A percentile compares a stretch with the other conserved stretches of the same genome.
Conservation (phyloP, 2,797 vertebrate species). For the Octomys mimax region DNA sequence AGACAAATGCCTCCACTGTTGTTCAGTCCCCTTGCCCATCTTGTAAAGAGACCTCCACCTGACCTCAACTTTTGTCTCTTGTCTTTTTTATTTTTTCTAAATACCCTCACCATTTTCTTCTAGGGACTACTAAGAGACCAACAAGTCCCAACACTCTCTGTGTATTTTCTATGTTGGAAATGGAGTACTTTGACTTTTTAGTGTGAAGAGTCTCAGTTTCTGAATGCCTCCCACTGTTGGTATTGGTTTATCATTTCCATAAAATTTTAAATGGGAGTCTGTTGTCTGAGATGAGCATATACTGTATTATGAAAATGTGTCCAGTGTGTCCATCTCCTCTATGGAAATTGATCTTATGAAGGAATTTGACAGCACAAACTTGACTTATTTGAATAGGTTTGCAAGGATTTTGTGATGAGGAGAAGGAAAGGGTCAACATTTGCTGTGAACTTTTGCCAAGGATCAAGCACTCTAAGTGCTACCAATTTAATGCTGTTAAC, state of each 20-base stretch:
- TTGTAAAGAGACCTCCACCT: no score
- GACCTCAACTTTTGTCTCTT: no score
- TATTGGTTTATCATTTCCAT: constrained; percentile 86
- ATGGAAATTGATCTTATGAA: constrained; percentile 73
- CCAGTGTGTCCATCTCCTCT: constrained; percentile 65
- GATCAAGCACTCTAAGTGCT: background rate
- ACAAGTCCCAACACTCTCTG: no score
- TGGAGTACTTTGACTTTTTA: background rate
- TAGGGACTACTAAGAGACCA: no score
- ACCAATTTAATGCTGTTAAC: background rate
- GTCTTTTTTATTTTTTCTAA: no score
- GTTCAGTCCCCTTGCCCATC: no score
- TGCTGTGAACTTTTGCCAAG: background rate
- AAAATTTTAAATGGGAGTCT: constrained; percentile 84
- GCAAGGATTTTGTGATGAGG: background rate
- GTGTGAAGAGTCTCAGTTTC: background rate
- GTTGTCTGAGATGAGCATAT: constrained; percentile 72
- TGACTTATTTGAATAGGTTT: constrained; percentile 77
- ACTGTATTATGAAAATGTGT: constrained; percentile 76
- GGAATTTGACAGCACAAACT: constrained; percentile 79
- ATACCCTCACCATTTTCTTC: no score
- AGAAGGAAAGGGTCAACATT: constrained; percentile 2
- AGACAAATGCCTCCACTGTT: no score
- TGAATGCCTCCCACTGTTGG: constrained; percentile 31
- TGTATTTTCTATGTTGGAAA: background rate